Conservation (phyloP, 2,888 invertebrate species). For the Athetis lepigone region DNA sequence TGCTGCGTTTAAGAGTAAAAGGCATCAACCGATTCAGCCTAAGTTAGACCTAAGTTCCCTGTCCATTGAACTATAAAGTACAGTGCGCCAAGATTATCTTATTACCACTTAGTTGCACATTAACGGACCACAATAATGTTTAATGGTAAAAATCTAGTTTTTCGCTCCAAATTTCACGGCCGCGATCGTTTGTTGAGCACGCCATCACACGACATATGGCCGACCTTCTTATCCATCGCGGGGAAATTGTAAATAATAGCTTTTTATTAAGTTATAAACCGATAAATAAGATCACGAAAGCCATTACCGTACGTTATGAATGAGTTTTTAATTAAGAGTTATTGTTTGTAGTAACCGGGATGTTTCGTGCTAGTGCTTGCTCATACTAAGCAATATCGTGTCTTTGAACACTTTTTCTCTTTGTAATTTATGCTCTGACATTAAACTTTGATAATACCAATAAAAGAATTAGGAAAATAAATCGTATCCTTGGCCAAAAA, state of each 20-base stretch:
- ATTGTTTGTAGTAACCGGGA: conserved; percentile 26
- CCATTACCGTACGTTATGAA: conserved; percentile 23
- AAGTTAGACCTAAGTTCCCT: background rate
- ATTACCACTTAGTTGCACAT: conserved; percentile 49
- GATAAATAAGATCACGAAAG: conserved; percentile 31
- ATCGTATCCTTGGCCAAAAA: conserved; percentile 42
- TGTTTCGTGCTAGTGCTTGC: conserved; percentile 5
- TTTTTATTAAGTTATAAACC: conserved; percentile 42
- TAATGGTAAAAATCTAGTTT: conserved; percentile 79
- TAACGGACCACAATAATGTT: conserved; percentile 55
- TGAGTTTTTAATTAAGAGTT: conserved; percentile 32
- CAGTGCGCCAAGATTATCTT: conserved; percentile 42
- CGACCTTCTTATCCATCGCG: conserved; percentile 64
- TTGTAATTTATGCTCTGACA: too few relatives aligned
- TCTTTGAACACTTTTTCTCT: background rate
- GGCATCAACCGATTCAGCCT: conserved; percentile 2
- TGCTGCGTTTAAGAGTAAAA: conserved; percentile 2
- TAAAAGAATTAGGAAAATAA: conserved; percentile 20
- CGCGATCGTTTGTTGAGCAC: conserved; percentile 63
- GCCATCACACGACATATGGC: conserved; percentile 50
- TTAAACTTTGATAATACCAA: background rate
- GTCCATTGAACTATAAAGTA: conserved; percentile 11
- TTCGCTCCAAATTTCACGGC: conserved; percentile 81
- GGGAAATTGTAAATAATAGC: conserved; percentile 57
- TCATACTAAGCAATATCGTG: background rate